Conservation (phyloP, 2,888 invertebrate genomes). For the Cordylochernes scorpioides region DNA sequence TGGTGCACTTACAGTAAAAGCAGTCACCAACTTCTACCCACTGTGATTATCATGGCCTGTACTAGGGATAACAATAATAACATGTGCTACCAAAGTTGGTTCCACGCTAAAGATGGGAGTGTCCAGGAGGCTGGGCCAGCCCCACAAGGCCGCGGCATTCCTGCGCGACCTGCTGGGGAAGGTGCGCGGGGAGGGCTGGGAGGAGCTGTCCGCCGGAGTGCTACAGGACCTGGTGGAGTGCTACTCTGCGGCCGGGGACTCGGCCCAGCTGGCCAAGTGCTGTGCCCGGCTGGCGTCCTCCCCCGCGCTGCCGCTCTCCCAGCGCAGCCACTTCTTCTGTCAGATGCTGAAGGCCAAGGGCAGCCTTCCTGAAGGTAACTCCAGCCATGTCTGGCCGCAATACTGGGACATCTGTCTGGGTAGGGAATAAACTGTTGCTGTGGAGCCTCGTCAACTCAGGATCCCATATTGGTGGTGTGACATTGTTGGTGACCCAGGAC, state of each 20-base stretch:
- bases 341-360: slow-evolving; percentile 30
- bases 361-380: slow-evolving; percentile 8
- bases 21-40: too few species aligned
- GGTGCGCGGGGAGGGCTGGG: slow-evolving; percentile 66
- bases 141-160: slow-evolving; percentile 66
- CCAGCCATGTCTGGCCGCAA: too few species aligned
- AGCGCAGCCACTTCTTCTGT: slow-evolving; percentile 47
- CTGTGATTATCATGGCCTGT: too few species aligned
- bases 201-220: slow-evolving; percentile 38
- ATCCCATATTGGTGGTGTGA: too few species aligned
- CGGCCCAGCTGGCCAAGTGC: slow-evolving; percentile 43
- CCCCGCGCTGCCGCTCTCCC: slow-evolving; percentile 40
- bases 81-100: too few species aligned
- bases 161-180: slow-evolving; percentile 58
- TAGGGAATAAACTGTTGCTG: too few species aligned
- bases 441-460: too few species aligned
- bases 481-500: too few species aligned
- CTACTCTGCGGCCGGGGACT: slow-evolving; percentile 49
- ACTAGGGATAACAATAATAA: too few species aligned
- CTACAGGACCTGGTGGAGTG: slow-evolving; percentile 56
- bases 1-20: too few species aligned
- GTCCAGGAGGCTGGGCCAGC: slow-evolving; percentile 26
- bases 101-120: too few species aligned
- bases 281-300: slow-evolving; percentile 54
- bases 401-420: too few species aligned